Conservation (phyloP, 1,140 invertebrate genomes). For the Magallana gigas region DNA sequence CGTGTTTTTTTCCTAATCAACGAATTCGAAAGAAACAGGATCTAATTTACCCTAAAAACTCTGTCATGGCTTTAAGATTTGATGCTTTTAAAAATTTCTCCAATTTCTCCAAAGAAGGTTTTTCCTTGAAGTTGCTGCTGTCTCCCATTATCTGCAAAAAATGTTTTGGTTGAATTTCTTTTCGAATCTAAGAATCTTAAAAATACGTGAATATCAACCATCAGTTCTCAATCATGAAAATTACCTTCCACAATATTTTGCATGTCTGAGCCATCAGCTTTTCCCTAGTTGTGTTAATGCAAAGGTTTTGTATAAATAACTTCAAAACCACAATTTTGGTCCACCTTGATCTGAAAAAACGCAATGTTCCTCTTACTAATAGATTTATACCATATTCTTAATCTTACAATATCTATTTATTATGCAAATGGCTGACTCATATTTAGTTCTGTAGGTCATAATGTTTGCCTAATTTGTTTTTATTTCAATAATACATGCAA, state of each 20-base stretch:
- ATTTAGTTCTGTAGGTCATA: too few species aligned
- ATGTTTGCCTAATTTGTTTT: too few species aligned
- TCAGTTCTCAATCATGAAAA: not conserved
- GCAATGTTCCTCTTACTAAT: too few species aligned
- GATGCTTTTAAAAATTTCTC: constrained; percentile 67
- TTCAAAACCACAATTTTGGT: constrained; percentile 55
- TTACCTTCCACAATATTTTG: constrained; percentile 10
- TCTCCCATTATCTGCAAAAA: constrained; percentile 57
- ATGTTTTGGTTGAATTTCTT: too few species aligned
- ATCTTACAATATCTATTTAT: too few species aligned
- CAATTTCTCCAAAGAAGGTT: constrained; percentile 56
- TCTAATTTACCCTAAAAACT: constrained; percentile 60
- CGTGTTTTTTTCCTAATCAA: too few species aligned
- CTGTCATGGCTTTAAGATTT: constrained; percentile 57
- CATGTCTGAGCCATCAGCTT: not conserved
- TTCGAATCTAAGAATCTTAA: too few species aligned
- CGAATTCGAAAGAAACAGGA: too few species aligned
- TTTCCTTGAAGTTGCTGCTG: constrained; percentile 55
- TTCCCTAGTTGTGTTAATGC: constrained; percentile 7
- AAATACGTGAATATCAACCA: too few species aligned
- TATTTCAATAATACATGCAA: too few species aligned
- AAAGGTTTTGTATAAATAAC: constrained; percentile 63
- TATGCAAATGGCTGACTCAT: too few species aligned
- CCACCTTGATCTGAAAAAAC: constrained; percentile 54
- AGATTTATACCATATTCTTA: too few species aligned